Evolutionary conservation across 2,797 vertebrate species (phyloP), one percentile per base, ranked within the genome.

Genomic region (Manis crassicaudata): DNA sequence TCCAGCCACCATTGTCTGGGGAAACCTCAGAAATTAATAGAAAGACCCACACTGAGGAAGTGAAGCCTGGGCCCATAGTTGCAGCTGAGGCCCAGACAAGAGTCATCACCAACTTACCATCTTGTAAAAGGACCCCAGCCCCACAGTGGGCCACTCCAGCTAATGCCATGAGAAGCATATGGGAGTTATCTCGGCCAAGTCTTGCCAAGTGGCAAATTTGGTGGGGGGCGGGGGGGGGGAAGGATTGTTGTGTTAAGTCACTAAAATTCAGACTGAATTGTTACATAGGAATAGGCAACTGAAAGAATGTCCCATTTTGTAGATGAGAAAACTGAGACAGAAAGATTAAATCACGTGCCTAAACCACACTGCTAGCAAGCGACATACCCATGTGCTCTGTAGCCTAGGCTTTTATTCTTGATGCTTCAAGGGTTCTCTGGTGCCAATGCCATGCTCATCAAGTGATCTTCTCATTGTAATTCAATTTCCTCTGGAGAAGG

Each of bases 291-390:
- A 73, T 87, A 68, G 43, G 72, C 76, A 75, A 90, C 70, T 46
- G 27, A 46, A 11, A 46, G 82, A 93, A 77, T 60, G 5, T n/a
- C 52, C 46, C 46, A 68, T 88, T 80, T 83, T 85, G 50, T 17
- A 52, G 40, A 56, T 13, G 20, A 95, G 87, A 94, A 94, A 70
- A 90, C 56, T 40, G 35, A 93, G 65, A 40, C 65, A 92, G 54
- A 54, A 72, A 93, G n/a, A 60, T 62, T 76, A 68, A 92, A 65
- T 81, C 72, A 43, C 35, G 58, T 67, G 43, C 56, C n/a, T 6
- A 56, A 81, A 25, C 56, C 56, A 85, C 27, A 25, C 7, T 50
- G 23, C 46, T 43, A 63, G 46, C 92, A 83, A 65, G 20, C 37
- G 68, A 67, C 46, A 65, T 81, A 81, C 6, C 8, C 21, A 20